Evolutionary conservation across 2,113 vertebrate species (phyloP).

Genomic region (Nycticebus coucang): DNA sequence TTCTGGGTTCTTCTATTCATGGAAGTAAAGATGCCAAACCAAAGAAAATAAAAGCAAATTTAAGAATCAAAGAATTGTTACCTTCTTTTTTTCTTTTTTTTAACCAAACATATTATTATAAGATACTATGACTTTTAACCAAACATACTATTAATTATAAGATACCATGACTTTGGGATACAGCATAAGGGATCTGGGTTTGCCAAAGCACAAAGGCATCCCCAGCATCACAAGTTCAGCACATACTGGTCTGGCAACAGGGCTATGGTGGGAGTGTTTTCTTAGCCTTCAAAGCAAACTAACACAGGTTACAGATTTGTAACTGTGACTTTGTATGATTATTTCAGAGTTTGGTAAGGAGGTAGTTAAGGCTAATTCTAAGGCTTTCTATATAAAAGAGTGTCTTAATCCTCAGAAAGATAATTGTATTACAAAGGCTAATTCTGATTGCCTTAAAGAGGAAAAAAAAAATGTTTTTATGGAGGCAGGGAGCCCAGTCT

Average conservation of each 20-base stretch:
- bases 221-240: background rate
- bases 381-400: background rate
- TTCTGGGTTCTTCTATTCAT: background rate
- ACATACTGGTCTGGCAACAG: background rate
- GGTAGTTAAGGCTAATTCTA: background rate
- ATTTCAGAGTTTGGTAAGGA: background rate
- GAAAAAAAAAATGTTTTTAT: background rate
- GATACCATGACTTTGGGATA: background rate
- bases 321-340: background rate
- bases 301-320: background rate
- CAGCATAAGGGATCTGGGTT: background rate
- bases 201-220: background rate
- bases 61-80: background rate
- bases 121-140: background rate
- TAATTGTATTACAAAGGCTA: background rate
- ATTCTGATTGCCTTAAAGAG: background rate
- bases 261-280: background rate
- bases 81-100: background rate
- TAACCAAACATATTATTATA: background rate
- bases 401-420: background rate
- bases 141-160: background rate
- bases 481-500: background rate
- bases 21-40: background rate
- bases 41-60: background rate
- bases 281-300: background rate